Evolutionary conservation across 2,888 invertebrate genomes (phyloP).

Genomic region (Creontiades dilutus): DNA sequence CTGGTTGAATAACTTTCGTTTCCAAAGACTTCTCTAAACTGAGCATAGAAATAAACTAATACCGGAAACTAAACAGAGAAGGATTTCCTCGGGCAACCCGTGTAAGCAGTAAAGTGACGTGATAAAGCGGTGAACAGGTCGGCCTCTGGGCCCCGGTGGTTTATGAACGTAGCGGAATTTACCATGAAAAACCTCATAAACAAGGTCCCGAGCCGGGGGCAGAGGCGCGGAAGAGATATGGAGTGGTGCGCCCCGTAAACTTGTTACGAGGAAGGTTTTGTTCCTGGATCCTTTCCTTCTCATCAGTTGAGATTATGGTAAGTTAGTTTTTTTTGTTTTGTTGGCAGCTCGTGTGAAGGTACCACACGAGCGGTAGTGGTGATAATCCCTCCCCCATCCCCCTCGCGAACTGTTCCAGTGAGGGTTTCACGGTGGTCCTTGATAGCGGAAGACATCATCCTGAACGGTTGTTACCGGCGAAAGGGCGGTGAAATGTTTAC

Average conservation of each 20-base stretch:
- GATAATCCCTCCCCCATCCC: background rate
- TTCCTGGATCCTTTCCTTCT: constrained; percentile 2
- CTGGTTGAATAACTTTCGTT: too few relatives aligned
- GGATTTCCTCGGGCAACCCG: constrained; percentile 10
- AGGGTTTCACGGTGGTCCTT: background rate
- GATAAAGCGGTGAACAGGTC: constrained; percentile 32
- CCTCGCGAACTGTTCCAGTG: background rate
- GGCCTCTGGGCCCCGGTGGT: background rate
- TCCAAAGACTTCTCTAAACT: too few relatives aligned
- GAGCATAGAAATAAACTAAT: too few relatives aligned
- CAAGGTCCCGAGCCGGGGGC: background rate
- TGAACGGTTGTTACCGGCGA: background rate
- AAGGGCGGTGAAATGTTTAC: background rate
- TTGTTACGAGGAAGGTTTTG: constrained; percentile 22
- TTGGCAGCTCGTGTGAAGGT: background rate
- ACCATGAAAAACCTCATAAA: constrained; percentile 27
- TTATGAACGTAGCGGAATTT: constrained; percentile 24
- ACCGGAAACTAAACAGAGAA: background rate
- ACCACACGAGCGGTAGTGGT: background rate
- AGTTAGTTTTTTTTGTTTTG: background rate
- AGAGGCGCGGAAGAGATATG: constrained; percentile 37
- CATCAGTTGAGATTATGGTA: constrained; percentile 36
- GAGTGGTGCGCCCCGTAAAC: constrained; percentile 7
- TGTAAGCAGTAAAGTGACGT: constrained; percentile 23
- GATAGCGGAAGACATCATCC: background rate